phyloP scores from a whole-genome alignment of 64 coral and sea anemone species.

The Cladopsammia gracilis region DNA sequence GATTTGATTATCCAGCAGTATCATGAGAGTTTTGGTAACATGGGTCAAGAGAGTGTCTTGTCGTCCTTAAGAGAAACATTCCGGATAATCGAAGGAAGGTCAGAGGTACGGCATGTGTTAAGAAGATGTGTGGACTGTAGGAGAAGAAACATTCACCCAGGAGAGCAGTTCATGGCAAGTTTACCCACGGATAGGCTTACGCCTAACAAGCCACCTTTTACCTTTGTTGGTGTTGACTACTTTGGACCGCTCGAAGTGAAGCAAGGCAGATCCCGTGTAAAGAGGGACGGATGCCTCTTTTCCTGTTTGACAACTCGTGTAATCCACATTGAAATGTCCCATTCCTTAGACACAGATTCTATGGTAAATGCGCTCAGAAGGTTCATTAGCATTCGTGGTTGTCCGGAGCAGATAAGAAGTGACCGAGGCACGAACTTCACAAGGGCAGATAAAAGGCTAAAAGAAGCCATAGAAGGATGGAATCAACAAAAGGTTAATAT shows the following conservation, averaged over 20 bases:
- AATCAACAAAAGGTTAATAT: no score
- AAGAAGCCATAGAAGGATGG: no score
- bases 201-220: conserved; percentile 11
- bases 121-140: conserved; percentile 1
- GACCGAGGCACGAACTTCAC: no score
- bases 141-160: neutral
- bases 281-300: conserved; percentile 7
- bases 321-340: conserved; percentile 12
- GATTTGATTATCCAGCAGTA: conserved; percentile 36
- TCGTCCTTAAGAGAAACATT: no score
- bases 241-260: conserved; percentile 35
- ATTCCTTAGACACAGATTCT: no score
- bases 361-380: no score
- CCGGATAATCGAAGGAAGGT: no score
- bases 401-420: no score
- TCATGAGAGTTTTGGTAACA: conserved; percentile 38
- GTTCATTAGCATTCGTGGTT: no score
- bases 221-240: conserved; percentile 2
- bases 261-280: neutral
- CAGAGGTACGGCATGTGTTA: conserved; percentile 45
- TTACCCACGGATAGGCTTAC: neutral
- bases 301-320: neutral
- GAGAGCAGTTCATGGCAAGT: conserved; percentile 34
- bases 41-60: conserved; percentile 54
- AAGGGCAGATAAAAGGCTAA: no score